A percentile compares a stretch with the other conserved stretches of the same genome.
phyloP scores from a whole-genome alignment of 1,140 invertebrate genomes.

The Leptopilina clavipes region DNA sequence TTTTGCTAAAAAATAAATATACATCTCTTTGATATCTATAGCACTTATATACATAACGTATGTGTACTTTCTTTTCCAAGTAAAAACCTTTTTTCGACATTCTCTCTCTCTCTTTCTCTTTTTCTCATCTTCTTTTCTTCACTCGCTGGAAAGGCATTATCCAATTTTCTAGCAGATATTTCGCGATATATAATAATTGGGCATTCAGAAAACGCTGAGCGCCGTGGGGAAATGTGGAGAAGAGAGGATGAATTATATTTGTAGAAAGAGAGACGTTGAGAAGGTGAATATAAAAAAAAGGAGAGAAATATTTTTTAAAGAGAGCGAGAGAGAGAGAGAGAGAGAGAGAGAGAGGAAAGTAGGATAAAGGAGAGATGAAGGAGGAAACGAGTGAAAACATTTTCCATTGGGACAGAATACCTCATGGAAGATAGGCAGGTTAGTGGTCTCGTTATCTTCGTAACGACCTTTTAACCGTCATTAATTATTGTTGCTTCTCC shows the following conservation, averaged over 20 bases:
- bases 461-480: slow-evolving; percentile 61
- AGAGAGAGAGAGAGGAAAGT: neutral
- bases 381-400: slow-evolving; percentile 56
- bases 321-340: neutral
- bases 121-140: slow-evolving; percentile 24
- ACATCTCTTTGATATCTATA: slow-evolving; percentile 29
- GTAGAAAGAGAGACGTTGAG: slow-evolving; percentile 46
- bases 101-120: neutral
- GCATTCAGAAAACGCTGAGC: slow-evolving; percentile 59
- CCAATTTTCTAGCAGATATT: slow-evolving; percentile 68
- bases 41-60: neutral
- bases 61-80: neutral
- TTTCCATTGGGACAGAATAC: slow-evolving; percentile 54
- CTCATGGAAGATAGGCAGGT: slow-evolving; percentile 16
- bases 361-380: slow-evolving; percentile 34
- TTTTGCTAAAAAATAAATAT: neutral
- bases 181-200: slow-evolving; percentile 69
- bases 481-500: slow-evolving; percentile 60
- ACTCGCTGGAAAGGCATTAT: slow-evolving; percentile 56
- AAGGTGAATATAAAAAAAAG: slow-evolving; percentile 41
- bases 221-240: slow-evolving; percentile 35
- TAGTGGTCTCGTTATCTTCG: slow-evolving; percentile 47
- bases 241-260: slow-evolving; percentile 60
- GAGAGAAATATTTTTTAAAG: slow-evolving; percentile 37
- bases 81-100: neutral